Conservation (phyloP, 2,113 vertebrate species). For the Nothoprocta perdicaria region DNA sequence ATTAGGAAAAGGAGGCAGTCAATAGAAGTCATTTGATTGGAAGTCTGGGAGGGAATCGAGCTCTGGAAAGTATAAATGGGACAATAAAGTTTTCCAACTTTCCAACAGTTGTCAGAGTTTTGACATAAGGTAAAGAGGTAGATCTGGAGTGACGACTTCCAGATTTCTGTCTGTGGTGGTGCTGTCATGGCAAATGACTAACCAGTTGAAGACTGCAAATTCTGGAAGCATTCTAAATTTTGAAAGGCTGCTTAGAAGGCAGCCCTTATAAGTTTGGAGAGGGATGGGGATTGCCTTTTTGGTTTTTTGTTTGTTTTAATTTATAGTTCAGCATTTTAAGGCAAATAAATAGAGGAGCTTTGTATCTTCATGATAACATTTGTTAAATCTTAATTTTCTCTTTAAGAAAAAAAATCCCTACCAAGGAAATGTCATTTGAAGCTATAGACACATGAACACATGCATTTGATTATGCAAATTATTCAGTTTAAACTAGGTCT, state of each 20-base stretch:
- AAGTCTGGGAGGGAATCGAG: not conserved
- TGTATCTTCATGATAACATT: not conserved
- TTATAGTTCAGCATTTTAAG: not conserved
- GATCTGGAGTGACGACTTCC: not conserved
- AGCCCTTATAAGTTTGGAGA: not conserved
- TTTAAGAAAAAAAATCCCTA: not conserved
- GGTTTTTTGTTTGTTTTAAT: not conserved
- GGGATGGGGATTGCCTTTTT: too few species aligned
- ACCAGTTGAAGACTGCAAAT: conserved; percentile 19
- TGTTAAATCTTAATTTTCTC: not conserved
- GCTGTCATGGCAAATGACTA: not conserved
- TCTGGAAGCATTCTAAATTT: not conserved
- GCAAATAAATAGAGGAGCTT: not conserved
- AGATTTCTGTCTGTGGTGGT: not conserved
- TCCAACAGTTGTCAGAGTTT: not conserved
- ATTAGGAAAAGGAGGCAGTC: not conserved
- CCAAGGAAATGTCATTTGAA: not conserved
- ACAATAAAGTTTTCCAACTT: not conserved
- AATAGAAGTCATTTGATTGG: not conserved
- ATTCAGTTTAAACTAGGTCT: not conserved
- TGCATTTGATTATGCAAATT: not conserved
- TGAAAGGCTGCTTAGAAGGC: not conserved
- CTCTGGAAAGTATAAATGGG: not conserved
- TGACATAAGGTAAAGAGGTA: not conserved
- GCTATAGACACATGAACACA: not conserved